Evolutionary conservation across 23 tunicate species (phyloP), one percentile per base, ranked within the genome.

Genomic region (Diplosoma virens): DNA sequence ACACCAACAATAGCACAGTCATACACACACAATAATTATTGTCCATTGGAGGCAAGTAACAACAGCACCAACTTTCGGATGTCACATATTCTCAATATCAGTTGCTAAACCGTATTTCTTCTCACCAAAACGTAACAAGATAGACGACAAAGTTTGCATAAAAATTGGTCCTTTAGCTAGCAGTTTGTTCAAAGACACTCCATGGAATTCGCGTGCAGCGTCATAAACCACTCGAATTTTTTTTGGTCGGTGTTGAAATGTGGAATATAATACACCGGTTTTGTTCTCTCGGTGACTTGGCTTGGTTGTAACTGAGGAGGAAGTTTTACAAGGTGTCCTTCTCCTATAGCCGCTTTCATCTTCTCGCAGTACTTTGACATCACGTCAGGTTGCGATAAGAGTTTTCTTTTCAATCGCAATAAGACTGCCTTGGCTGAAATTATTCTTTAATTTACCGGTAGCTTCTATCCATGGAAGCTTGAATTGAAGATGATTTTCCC

Each of bases 91-190:
- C n/a, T 34, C 9, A 26, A 61, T 29, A 22, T 61, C 69, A 22
- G 35, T 29, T 3, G 69, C 69, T 9, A 61, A 5, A 28, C 69
- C 69, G 21, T 26, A 61, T 29, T 29, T 27, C n/a, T 29, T 61
- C 69, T 61, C 69, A 28, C 69, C 69, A 29, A 61, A 61, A 6
- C 69, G 69, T 9, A 61, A 27, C 6, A 61, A n/a, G n/a, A 61
- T 29, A 27, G 69, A 61, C 18, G 28, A 14, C 34, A 61, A 6
- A 5, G 69, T 27, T 35, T 61, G 69, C 69, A 61, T 27, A 22
- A 61, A 61, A 29, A 61, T 61, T 3, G 69, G 69, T 2, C 69
- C 69, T 29, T 35, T 61, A 14, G 35, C 69, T 35, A 61, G 9
- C 35, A 61, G 34, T 4, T 22, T 6, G 18, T 61, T 61, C 35